phyloP scores from a whole-genome alignment of 2,113 vertebrate species.

The Oenanthe oenanthe region DNA sequence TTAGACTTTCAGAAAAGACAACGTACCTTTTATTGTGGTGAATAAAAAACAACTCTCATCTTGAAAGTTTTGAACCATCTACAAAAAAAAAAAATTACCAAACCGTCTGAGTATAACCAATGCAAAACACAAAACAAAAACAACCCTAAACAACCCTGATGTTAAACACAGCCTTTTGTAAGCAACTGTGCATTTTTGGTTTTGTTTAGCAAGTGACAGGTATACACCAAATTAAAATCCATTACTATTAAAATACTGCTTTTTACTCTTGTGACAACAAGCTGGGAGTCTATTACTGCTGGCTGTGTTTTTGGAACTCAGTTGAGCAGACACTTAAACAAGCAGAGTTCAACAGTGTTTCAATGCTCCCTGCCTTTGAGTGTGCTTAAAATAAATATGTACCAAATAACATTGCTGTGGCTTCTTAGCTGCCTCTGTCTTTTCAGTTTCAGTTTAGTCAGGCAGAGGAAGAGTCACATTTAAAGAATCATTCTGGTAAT shows the following conservation, averaged over 20 bases:
- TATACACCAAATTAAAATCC: background rate
- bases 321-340: background rate
- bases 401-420: background rate
- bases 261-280: background rate
- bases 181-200: accelerated
- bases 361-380: background rate
- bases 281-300: background rate
- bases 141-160: background rate
- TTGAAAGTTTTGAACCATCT: constrained; percentile 98
- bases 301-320: background rate
- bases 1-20: background rate
- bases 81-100: background rate
- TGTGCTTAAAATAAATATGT: background rate
- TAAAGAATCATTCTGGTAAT: background rate
- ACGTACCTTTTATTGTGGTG: constrained; percentile 90
- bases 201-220: background rate
- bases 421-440: background rate
- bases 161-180: background rate
- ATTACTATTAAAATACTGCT: background rate
- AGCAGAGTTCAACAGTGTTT: background rate
- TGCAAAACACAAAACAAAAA: background rate
- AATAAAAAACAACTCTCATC: constrained; percentile 97
- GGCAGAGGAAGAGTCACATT: background rate
- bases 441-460: background rate
- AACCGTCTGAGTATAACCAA: background rate